Conservation (phyloP, 2,113 vertebrate species). For the Microtus richardsoni region DNA sequence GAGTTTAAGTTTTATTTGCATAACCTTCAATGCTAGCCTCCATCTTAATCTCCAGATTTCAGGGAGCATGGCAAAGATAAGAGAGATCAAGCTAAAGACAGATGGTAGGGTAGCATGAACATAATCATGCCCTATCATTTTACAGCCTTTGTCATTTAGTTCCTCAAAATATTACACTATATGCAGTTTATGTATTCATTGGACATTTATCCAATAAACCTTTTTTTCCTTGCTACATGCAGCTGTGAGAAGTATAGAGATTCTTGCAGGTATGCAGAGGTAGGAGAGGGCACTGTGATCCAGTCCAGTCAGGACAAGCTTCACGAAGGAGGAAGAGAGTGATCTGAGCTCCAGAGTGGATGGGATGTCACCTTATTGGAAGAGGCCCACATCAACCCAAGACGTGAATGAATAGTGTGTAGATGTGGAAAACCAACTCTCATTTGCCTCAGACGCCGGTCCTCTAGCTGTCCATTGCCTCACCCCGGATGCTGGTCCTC, state of each 20-base stretch:
- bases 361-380: neutral
- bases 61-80: conserved; percentile 23
- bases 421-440: neutral
- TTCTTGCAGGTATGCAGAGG: neutral
- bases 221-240: too few relatives aligned
- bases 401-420: neutral
- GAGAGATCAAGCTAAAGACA: conserved; percentile 40
- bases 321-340: neutral
- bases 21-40: conserved; percentile 1
- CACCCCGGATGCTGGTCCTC: neutral
- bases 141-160: conserved; percentile 26
- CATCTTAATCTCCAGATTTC: conserved; percentile 26
- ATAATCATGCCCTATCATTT: neutral
- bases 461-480: neutral
- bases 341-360: neutral
- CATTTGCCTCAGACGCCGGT: neutral
- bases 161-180: conserved; percentile 49
- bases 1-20: conserved; percentile 44
- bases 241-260: neutral
- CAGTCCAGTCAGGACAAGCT: neutral
- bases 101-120: neutral
- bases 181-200: conserved; percentile 13
- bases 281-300: neutral
- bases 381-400: neutral
- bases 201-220: neutral